Evolutionary conservation across 2,113 vertebrate species (phyloP), one percentile per base, ranked within the genome.

Genomic region (Melanerpes aurifrons): DNA sequence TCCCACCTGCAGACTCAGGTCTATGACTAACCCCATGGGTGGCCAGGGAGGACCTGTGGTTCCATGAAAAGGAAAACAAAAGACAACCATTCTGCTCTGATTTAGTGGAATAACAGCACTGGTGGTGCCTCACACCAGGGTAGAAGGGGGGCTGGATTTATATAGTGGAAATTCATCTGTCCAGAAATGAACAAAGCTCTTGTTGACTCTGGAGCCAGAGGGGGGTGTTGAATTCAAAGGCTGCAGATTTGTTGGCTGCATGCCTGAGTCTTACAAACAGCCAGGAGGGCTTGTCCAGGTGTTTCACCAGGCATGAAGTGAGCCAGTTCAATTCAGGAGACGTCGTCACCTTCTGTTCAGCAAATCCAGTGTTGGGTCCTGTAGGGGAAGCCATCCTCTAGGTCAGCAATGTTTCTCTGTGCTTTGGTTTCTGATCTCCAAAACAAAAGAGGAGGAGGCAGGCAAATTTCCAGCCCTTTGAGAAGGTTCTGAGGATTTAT

Each of bases 401-500:
- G 48, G 69, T 6, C 58, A 81, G 48, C 57, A 83, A 1, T 0
- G 0, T 13, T 66, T 54, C 31, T 54, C 45, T 18, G 2, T 28
- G 40, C 47, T 80, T 80, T 2, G 0, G 63, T 73, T 69, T 50
- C 61, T 48, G 20, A 17, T 29, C 48, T 61, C 35, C 48, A 72
- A 8, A 58, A 78, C 7, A 48, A 48, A 19, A 48, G 48, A 50
- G 48, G 22, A 53, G 24, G 15, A 11, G 10, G 10, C 8, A 3
- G 24, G 25, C 87, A 16, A 40, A 2, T 66, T 76, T 28, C 21
- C 70, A 84, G 31, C 50, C 21, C 72, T 32, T 24, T 1, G 3
- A 4, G 19, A 19, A 66, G 25, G 20, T 54, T 48, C 37, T 75
- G 15, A 45, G 28, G 35, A 54, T 67, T 76, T 64, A 47, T 69